Percentiles rank a stretch among this genome's conserved stretches.
Conservation (phyloP, 2,113 vertebrate genomes). For the Rhinolophus sinicus region DNA sequence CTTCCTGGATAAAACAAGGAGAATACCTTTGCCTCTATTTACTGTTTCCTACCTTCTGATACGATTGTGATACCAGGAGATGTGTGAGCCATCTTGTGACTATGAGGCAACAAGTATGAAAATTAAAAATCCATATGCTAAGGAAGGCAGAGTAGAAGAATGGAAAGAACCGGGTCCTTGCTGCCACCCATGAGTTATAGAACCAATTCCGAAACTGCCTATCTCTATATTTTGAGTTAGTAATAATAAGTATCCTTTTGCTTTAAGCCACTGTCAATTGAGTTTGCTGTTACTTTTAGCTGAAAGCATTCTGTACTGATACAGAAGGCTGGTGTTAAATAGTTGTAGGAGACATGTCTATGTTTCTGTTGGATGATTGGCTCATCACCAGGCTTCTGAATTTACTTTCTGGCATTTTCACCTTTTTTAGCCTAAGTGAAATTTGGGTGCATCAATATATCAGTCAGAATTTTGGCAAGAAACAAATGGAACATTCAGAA, state of each 20-base stretch:
- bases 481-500: background rate
- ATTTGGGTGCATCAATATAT: background rate
- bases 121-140: background rate
- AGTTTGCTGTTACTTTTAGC: background rate
- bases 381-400: background rate
- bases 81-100: background rate
- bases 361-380: background rate
- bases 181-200: background rate
- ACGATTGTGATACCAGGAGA: background rate
- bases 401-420: slow-evolving; percentile 1
- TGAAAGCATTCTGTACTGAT: background rate
- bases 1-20: background rate
- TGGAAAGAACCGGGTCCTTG: background rate
- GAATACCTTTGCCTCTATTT: background rate
- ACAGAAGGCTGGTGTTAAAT: background rate
- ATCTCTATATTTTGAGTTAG: background rate
- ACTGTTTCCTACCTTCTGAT: background rate
- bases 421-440: background rate
- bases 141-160: background rate
- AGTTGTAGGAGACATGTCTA: background rate
- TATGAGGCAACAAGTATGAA: background rate
- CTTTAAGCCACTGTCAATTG: background rate
- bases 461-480: background rate
- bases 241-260: background rate
- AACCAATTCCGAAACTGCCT: background rate